Evolutionary conservation across 2,113 vertebrate genomes (phyloP).

Genomic region (Corythornis vintsioides): DNA sequence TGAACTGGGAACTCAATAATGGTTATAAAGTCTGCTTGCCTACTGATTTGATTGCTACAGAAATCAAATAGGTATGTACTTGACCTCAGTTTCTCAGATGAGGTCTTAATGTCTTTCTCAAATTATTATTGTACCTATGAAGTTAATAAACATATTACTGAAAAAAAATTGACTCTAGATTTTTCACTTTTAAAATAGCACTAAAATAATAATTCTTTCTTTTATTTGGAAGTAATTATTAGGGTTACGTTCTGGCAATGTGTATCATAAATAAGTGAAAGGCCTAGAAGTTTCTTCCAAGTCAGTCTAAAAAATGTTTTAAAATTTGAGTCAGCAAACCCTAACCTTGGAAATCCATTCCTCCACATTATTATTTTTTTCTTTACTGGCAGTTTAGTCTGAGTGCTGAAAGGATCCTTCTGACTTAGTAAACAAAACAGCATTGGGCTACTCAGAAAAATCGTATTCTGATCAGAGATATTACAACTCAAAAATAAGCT

Average conservation of each 20-base stretch:
- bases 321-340: not conserved
- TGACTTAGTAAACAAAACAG: not conserved
- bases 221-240: not conserved
- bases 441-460: not conserved
- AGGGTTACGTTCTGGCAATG: not conserved
- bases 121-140: not conserved
- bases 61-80: not conserved
- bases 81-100: not conserved
- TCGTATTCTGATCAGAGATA: not conserved
- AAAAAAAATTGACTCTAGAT: not conserved
- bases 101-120: not conserved
- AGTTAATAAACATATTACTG: not conserved
- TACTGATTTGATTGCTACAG: not conserved
- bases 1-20: not conserved
- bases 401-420: not conserved
- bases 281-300: not conserved
- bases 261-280: not conserved
- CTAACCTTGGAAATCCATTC: not conserved
- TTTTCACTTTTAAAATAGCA: not conserved
- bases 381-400: not conserved
- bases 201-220: not conserved
- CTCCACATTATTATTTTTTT: not conserved
- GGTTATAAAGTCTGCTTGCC: not conserved
- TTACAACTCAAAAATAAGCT: not conserved
- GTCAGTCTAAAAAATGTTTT: not conserved